phyloP scores from a whole-genome alignment of 2,113 vertebrate species.

The Ramphastos sulfuratus region DNA sequence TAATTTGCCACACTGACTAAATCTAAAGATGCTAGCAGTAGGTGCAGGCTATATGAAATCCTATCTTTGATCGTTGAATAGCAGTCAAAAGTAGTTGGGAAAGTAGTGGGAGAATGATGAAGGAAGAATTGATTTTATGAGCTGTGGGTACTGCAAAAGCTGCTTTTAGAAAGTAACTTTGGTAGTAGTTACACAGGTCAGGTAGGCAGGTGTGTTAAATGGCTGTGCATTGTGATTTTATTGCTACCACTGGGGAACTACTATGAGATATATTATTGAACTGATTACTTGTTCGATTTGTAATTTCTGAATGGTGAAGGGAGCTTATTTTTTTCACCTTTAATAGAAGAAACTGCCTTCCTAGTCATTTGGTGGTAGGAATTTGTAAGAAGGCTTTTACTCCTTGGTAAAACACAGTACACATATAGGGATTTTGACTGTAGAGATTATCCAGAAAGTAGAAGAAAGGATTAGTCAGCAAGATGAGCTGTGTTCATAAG shows the following conservation, averaged over 20 bases:
- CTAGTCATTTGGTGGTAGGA: not conserved
- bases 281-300: not conserved
- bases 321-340: not conserved
- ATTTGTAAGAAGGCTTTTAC: not conserved
- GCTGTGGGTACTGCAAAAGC: not conserved
- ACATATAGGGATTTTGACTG: not conserved
- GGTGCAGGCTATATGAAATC: not conserved
- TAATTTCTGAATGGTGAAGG: not conserved
- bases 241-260: not conserved
- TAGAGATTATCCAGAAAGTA: not conserved
- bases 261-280: not conserved
- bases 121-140: not conserved
- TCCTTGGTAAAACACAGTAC: not conserved
- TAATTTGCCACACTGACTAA: not conserved
- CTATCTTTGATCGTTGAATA: not conserved
- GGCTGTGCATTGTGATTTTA: not conserved
- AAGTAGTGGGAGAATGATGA: not conserved
- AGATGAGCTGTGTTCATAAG: not conserved
- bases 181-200: not conserved
- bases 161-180: not conserved
- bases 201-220: not conserved
- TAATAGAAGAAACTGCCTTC: not conserved
- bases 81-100: not conserved
- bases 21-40: not conserved
- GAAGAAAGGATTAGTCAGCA: not conserved